Conservation (phyloP, 2,888 invertebrate genomes). For the Troilus luridus region DNA sequence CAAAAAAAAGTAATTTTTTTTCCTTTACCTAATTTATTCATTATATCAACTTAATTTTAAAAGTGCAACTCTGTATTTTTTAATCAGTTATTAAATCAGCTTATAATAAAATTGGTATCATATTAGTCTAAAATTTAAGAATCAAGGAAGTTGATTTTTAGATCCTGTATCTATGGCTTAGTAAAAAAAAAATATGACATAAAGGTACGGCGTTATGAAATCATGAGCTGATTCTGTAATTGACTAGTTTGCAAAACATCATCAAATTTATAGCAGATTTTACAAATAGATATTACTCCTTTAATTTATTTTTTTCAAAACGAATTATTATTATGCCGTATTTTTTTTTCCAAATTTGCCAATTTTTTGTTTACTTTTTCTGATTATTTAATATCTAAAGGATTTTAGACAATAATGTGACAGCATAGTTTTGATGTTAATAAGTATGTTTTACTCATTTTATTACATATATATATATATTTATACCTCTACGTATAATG, state of each 20-base stretch:
- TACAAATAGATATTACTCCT: background rate
- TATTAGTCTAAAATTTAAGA: background rate
- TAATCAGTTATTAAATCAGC: background rate
- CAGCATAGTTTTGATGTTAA: too few relatives aligned
- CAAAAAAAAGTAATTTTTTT: conserved; percentile 65
- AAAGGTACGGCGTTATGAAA: background rate
- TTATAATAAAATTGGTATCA: background rate
- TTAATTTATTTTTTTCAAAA: too few relatives aligned
- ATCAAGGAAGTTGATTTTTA: background rate
- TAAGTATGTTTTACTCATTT: too few relatives aligned
- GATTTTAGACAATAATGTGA: too few relatives aligned
- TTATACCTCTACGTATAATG: too few relatives aligned
- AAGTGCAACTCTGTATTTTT: too few relatives aligned
- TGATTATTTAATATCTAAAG: too few relatives aligned
- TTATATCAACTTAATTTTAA: background rate
- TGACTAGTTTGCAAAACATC: background rate
- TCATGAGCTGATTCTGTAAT: background rate
- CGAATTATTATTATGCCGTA: too few relatives aligned
- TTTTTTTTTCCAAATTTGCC: too few relatives aligned
- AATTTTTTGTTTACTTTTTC: too few relatives aligned
- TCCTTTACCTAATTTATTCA: background rate
- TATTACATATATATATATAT: too few relatives aligned
- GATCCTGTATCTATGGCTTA: background rate
- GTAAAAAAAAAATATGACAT: background rate
- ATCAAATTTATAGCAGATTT: background rate